Evolutionary conservation across 2,113 vertebrate species (phyloP), one percentile per base, ranked within the genome.

Genomic region (Microtus pennsylvanicus): DNA sequence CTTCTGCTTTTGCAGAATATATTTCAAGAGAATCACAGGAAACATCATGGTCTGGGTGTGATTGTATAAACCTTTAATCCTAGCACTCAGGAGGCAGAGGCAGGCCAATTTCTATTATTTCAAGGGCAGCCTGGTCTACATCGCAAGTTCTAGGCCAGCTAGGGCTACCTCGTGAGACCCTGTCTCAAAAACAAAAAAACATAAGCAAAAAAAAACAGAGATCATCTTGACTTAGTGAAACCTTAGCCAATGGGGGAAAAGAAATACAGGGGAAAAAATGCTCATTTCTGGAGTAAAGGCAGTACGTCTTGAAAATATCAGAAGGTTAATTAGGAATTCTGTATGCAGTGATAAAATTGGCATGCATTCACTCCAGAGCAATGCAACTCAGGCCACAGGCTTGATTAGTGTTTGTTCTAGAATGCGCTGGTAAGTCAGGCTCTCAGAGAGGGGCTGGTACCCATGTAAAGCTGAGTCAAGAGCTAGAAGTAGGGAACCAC

Each of bases 321-420:
- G 74, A 86, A 97, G 94, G 89, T 94, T 96, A 96, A 95, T 96
- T 97, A 97, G 94, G 90, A 93, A 89, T 93, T 95, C 88, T 89
- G 82, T 86, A 52, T 91, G 67, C 4, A 11, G 38, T 80, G 92
- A 92, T 90, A 94, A 92, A 96, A 42, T 92, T 95, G 94, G 74
- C 55, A 55, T n/a, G 65, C 83, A 87, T 88, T 95, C 83, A 52
- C 19, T 81, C 77, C 76, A 85, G 82, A 96, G 1, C 28, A 87
- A 94, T 30, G 42, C 4, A 78, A 61, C 74, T 95, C 92, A 93
- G 96, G 94, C 91, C 87, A 76, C 21, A 78, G 96, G 28, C 69
- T 58, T 14, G 69, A 85, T 80, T 76, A 58, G 24, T 65, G 82
- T 89, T 96, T 91, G 55, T 83, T 95, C 78, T 94, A 1, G 83